Percentiles rank a stretch among this genome's conserved stretches.
Conservation (phyloP, 1,140 invertebrate species). For the Papilio aristodemus region DNA sequence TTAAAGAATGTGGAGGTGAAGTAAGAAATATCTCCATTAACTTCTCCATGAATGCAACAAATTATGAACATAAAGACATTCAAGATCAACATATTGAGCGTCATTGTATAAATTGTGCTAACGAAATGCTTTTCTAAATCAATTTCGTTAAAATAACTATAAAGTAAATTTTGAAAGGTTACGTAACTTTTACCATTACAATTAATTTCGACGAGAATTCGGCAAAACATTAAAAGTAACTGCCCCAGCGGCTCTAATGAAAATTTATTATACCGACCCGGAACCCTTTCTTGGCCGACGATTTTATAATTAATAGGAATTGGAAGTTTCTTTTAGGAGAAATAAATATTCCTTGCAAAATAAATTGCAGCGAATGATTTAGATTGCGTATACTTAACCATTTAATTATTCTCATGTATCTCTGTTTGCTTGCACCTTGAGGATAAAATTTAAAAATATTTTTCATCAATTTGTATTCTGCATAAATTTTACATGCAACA, state of each 20-base stretch:
- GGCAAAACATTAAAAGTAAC: constrained; percentile 40
- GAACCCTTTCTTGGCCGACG: constrained; percentile 36
- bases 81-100: too few species aligned
- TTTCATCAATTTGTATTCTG: too few species aligned
- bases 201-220: constrained; percentile 36
- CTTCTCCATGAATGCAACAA: too few species aligned
- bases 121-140: not conserved
- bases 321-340: not conserved
- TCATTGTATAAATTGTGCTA: not conserved
- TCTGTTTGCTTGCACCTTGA: not conserved
- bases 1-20: too few species aligned
- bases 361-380: constrained; percentile 7
- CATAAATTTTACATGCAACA: too few species aligned
- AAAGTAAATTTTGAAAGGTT: constrained; percentile 2
- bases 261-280: constrained; percentile 47
- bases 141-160: not conserved
- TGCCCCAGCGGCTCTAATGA: constrained; percentile 42
- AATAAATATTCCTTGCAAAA: not conserved
- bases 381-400: not conserved
- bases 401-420: not conserved
- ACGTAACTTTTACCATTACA: constrained; percentile 24
- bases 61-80: too few species aligned
- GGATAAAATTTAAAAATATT: too few species aligned
- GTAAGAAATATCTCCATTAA: too few species aligned
- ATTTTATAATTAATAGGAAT: constrained; percentile 16